These are phyloP conservation scores for Stercorarius parasiticus DNA, from an alignment of 2,113 vertebrate genomes.

Conservation along the genomic window DNA sequence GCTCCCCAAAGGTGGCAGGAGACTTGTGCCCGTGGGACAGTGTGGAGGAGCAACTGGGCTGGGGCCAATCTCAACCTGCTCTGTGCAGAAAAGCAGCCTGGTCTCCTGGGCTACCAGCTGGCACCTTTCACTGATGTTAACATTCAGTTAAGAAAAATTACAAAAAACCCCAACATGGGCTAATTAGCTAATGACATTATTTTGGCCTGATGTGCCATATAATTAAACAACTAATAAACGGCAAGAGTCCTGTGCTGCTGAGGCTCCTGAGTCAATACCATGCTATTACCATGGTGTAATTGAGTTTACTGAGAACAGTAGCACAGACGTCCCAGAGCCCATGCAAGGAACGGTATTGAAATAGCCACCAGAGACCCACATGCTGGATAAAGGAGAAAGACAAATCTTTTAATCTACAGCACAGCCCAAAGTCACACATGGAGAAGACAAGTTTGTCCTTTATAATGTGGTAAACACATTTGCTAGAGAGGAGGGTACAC, in stretches of 20 bases:
- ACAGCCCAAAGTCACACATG: not conserved
- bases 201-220: constrained; percentile 64
- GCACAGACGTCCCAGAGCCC: constrained; percentile 31
- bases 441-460: constrained; percentile 12
- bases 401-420: constrained; percentile 50
- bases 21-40: not conserved
- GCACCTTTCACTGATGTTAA: not conserved
- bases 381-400: constrained; percentile 49
- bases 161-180: constrained; percentile 23
- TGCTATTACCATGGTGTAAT: constrained; percentile 56
- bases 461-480: not conserved
- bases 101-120: not conserved
- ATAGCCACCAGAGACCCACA: constrained; percentile 52
- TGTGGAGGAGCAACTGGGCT: not conserved
- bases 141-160: constrained; percentile 56
- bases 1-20: not conserved
- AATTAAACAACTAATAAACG: constrained; percentile 70
- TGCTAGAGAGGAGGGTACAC: not conserved
- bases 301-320: constrained; percentile 59
- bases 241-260: constrained; percentile 51
- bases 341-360: constrained; percentile 18
- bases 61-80: not conserved
- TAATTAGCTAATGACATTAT: constrained; percentile 69
- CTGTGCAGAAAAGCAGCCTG: not conserved
- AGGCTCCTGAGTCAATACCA: constrained; percentile 63